These are phyloP conservation scores for Glaucopsyche alexis DNA, from an alignment of 2,888 invertebrate species.

Conservation along the genomic window DNA sequence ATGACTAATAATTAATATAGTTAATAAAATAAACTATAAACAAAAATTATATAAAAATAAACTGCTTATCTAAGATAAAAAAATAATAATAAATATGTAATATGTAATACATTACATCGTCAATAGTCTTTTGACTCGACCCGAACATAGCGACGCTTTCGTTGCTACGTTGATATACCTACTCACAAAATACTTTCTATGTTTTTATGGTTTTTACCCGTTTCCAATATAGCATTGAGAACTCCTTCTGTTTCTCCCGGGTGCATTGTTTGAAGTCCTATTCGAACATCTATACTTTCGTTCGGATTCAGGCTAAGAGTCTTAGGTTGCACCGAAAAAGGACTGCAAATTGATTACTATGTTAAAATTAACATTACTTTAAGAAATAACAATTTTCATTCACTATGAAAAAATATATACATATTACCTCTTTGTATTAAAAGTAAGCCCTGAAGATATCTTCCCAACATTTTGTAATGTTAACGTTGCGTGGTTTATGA, in stretches of 20 bases:
- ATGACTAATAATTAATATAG: too few relatives aligned
- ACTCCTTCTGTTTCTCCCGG: constrained; percentile 62
- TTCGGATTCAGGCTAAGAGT: constrained; percentile 72
- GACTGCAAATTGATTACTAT: constrained; percentile 51
- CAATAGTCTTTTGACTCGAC: too few relatives aligned
- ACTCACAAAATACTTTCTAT: not conserved
- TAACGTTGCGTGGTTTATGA: constrained; percentile 51
- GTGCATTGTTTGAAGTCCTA: constrained; percentile 74
- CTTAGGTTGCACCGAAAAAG: constrained; percentile 76
- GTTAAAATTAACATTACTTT: not conserved
- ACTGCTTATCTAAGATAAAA: too few relatives aligned
- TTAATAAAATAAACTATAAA: too few relatives aligned
- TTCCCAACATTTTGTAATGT: constrained; percentile 57
- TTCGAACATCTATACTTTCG: constrained; percentile 68
- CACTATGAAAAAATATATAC: not conserved
- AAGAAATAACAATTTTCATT: too few relatives aligned
- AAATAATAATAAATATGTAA: too few relatives aligned
- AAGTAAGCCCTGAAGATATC: constrained; percentile 58
- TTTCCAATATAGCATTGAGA: constrained; percentile 59
- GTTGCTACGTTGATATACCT: too few relatives aligned
- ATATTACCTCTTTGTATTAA: constrained; percentile 57
- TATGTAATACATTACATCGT: too few relatives aligned
- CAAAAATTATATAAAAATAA: too few relatives aligned
- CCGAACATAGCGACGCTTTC: too few relatives aligned
- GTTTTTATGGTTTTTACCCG: constrained; percentile 50